Base-by-base conservation (phyloP, 2,113 vertebrate genomes). In the Esox niger region DNA sequence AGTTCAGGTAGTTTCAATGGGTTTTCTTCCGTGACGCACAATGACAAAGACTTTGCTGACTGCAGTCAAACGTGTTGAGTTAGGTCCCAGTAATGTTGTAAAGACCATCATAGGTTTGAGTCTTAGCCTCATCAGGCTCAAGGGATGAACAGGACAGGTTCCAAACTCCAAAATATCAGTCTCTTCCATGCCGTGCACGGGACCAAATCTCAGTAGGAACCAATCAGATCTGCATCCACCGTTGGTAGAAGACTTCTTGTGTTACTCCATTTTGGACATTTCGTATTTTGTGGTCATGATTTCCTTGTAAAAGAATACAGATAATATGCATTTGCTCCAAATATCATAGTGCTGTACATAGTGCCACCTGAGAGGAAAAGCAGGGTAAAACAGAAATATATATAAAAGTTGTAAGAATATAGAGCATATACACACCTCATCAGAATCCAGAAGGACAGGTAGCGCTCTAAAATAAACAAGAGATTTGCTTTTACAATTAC, bases 271-370 rank as follows among this genome's bases (percentile, higher is more conserved):
- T 86, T 95, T 94, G 55, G 93, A 93, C 90, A 95, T 94, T 87
- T 95, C 94, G 64, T 93, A 95, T 87, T 91, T 94, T 63, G 93
- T 95, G n/a, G 93, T 94, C 92, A 94, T 92, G 71, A 95, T 95
- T 90, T 95, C 94, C 94, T 95, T 66, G 1, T 47, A 31, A 72
- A 73, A 69, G 11, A 35, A 72, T 1, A 68, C 30, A 25, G 8
- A 35, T 7, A 35, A 33, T 33, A 35, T 33, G 10, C 3, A 64
- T 20, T n/a, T 64, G 20, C 10, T 25, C 26, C 21, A 31, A 21
- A 38, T 27, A 47, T 26, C 3, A 10, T 25, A 23, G 25, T 35
- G n/a, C 25, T 64, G n/a, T 25, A 49, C 43, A 49, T 11, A 35
- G 3, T 59, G 6, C 2, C 4, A 29, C 5, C 27, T 59, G 10